Evolutionary conservation across 2,888 invertebrate species (phyloP), one percentile per base, ranked within the genome.

Genomic region (Oxystoma pomonae): DNA sequence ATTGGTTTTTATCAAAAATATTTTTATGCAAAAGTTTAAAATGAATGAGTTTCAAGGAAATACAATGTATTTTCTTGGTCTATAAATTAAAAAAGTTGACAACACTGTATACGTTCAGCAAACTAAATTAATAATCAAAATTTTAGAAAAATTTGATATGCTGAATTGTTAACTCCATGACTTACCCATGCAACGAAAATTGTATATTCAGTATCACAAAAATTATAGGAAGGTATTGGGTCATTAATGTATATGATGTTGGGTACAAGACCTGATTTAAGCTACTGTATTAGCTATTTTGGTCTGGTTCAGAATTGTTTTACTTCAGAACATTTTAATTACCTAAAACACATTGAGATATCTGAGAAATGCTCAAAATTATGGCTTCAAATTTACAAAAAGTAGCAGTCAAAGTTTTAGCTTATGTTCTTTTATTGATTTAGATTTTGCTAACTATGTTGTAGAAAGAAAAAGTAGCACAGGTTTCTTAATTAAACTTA

Each of bases 61-160:
- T 7, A 59, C 1, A 16, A 20, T 59, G 51, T 50, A 16, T 52
- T 59, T 59, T 53, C 52, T 59, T 18, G 53, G 59, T 20, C 20
- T 59, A 21, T 17, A 52, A 61, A 61, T 57, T n/a, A 20, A 57
- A 50, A 61, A 61, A 61, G 21, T 61, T 22, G 61, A 49, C n/a
- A 58, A 61, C 0, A 58, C 53, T 49, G 50, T 62, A 12, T 58
- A 51, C 57, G 20, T 62, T 16, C 52, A 12, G 17, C 62, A 62
- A 53, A 55, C 12, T 12, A 20, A 52, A 22, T 19, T 62, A 19
- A 59, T 62, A 19, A 58, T 53, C 16, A 58, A 62, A 20, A 51
- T 35, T 17, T 53, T 62, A 49, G 1, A 51, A 22, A 62, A 58
- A 53, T 62, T 58, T 49, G 16, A 51, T 62, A 62, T 58, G 58